These are phyloP conservation scores for Linepithema humile DNA, from an alignment of 1,140 invertebrate genomes.

Conservation along the genomic window DNA sequence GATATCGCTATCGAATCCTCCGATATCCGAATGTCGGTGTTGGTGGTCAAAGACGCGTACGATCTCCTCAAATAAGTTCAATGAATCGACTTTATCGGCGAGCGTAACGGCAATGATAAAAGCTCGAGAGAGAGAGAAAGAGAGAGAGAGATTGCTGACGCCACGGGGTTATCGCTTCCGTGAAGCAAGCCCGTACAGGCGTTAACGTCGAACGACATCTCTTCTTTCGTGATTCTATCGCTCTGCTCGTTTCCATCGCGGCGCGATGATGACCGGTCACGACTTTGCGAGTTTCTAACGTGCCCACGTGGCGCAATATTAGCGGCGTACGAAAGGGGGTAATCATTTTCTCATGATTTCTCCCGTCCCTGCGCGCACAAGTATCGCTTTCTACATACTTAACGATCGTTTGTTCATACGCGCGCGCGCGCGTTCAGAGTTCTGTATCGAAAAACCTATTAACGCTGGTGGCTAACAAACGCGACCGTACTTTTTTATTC, in stretches of 20 bases:
- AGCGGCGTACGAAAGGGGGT: slow-evolving; percentile 59
- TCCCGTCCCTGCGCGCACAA: slow-evolving; percentile 9
- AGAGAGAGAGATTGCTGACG: neutral
- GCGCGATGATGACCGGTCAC: slow-evolving; percentile 61
- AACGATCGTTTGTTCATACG: neutral
- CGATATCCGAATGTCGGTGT: neutral
- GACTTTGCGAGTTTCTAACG: slow-evolving; percentile 54
- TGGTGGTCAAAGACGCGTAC: neutral
- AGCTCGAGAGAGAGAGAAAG: neutral
- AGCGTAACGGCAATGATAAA: slow-evolving; percentile 27
- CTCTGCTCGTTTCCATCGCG: neutral
- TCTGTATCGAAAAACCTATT: slow-evolving; percentile 21
- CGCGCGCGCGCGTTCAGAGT: neutral
- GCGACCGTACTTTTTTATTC: slow-evolving; percentile 10
- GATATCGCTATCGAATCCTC: neutral
- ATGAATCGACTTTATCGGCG: slow-evolving; percentile 29
- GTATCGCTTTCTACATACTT: slow-evolving; percentile 61
- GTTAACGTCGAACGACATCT: slow-evolving; percentile 42
- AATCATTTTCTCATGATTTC: slow-evolving; percentile 75
- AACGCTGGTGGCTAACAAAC: slow-evolving; percentile 37
- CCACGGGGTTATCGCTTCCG: slow-evolving; percentile 2
- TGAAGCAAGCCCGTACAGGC: slow-evolving; percentile 1
- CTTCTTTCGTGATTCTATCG: slow-evolving; percentile 8
- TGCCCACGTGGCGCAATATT: slow-evolving; percentile 41
- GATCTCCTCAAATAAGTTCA: slow-evolving; percentile 21